Evolutionary conservation across 2,888 invertebrate species (phyloP).

Genomic region (Boloria euphrosyne): DNA sequence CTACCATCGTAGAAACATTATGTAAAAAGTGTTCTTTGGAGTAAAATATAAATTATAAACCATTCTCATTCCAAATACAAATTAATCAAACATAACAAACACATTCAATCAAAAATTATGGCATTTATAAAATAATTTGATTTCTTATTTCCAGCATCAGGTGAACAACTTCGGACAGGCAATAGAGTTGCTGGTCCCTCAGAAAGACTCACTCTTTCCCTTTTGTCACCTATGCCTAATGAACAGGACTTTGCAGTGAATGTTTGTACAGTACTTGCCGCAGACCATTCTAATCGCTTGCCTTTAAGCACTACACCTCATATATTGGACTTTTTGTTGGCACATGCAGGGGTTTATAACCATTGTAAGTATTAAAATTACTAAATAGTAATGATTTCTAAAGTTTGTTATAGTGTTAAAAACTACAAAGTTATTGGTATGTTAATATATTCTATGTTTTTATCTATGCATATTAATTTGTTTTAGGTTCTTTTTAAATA

Average conservation of each 20-base stretch:
- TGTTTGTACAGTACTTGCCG: slow-evolving; percentile 96
- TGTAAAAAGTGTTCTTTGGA: no score
- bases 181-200: slow-evolving; percentile 76
- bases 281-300: slow-evolving; percentile 94
- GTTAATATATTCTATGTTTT: no score
- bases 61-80: no score
- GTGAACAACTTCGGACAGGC: slow-evolving; percentile 62
- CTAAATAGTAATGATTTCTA: no score
- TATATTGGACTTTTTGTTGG: slow-evolving; percentile 93
- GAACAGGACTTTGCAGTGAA: slow-evolving; percentile 99
- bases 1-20: no score
- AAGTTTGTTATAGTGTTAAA: no score
- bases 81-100: no score
- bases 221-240: slow-evolving; percentile 98
- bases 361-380: slow-evolving; percentile 84
- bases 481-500: no score
- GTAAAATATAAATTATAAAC: no score
- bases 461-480: no score
- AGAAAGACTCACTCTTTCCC: slow-evolving; percentile 93
- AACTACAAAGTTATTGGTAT: no score
- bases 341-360: slow-evolving; percentile 96
- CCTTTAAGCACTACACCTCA: slow-evolving; percentile 93
- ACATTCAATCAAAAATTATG: no score
- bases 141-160: slow-evolving; percentile 60
- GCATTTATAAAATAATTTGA: slow-evolving; percentile 1